These are phyloP conservation scores for Thereva unica DNA, from an alignment of 2,888 invertebrate species.

Conservation along the genomic window DNA sequence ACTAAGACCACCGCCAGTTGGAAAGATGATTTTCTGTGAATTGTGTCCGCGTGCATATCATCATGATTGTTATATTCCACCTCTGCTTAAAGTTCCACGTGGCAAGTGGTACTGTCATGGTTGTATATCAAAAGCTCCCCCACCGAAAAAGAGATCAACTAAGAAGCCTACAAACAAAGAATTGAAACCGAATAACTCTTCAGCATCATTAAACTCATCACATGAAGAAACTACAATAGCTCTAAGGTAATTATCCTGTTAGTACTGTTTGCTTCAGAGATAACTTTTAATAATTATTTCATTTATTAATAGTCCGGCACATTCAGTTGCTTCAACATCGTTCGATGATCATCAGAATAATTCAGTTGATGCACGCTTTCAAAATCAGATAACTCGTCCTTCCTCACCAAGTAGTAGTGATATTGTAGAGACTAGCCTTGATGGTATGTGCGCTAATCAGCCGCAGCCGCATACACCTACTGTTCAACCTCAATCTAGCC, in stretches of 20 bases:
- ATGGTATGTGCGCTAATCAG: constrained; percentile 38
- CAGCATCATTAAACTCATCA: constrained; percentile 55
- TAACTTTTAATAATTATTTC: constrained; percentile 17
- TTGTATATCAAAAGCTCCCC: constrained; percentile 82
- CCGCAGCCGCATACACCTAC: constrained; percentile 6
- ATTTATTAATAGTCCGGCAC: constrained; percentile 63
- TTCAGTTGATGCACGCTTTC: constrained; percentile 55
- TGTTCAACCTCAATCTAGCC: constrained; percentile 41
- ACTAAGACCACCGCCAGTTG: constrained; percentile 62
- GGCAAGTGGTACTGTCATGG: constrained; percentile 90
- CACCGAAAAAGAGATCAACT: constrained; percentile 68
- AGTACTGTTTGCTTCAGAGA: not conserved
- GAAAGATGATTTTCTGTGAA: constrained; percentile 81
- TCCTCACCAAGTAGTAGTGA: constrained; percentile 46
- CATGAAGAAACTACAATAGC: constrained; percentile 55
- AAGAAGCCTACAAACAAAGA: constrained; percentile 64
- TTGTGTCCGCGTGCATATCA: constrained; percentile 91
- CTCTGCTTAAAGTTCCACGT: constrained; percentile 77
- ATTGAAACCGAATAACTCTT: constrained; percentile 55
- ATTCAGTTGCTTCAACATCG: constrained; percentile 71
- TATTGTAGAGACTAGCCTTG: constrained; percentile 44
- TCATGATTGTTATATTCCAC: constrained; percentile 90
- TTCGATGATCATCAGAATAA: constrained; percentile 61
- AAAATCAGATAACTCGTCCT: constrained; percentile 53
- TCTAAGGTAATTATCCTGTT: constrained; percentile 50